These are phyloP conservation scores for Spilosoma lubricipeda DNA, from an alignment of 2,888 invertebrate species.

Conservation along the genomic window DNA sequence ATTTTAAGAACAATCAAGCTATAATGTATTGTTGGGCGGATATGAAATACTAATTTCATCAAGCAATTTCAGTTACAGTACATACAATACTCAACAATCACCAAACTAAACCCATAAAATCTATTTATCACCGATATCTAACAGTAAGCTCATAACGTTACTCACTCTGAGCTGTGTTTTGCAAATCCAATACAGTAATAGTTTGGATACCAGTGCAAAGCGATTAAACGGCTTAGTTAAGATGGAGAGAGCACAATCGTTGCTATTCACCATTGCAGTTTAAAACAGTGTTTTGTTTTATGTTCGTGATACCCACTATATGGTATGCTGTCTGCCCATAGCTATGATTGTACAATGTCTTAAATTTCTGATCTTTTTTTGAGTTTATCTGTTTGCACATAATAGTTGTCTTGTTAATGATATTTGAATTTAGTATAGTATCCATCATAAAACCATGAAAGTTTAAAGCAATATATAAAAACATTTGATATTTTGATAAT, in stretches of 20 bases:
- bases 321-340: neutral
- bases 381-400: too few relatives aligned
- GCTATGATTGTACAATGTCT: too few relatives aligned
- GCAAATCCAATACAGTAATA: constrained; percentile 38
- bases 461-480: too few relatives aligned
- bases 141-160: constrained; percentile 17
- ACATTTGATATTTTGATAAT: too few relatives aligned
- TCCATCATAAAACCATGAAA: too few relatives aligned
- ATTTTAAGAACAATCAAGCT: neutral
- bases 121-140: constrained; percentile 26
- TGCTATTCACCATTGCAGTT: neutral
- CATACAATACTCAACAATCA: constrained; percentile 33
- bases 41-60: neutral
- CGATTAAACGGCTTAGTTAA: constrained; percentile 39
- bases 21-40: neutral
- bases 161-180: constrained; percentile 24
- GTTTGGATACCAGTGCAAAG: constrained; percentile 9
- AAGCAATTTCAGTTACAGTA: neutral
- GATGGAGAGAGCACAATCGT: constrained; percentile 17
- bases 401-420: too few relatives aligned
- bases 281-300: neutral
- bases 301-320: neutral
- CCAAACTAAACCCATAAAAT: constrained; percentile 31
- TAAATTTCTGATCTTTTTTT: too few relatives aligned
- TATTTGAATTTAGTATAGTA: too few relatives aligned